Conservation (phyloP, 2,797 vertebrate genomes). For the Labeo calbasu region DNA sequence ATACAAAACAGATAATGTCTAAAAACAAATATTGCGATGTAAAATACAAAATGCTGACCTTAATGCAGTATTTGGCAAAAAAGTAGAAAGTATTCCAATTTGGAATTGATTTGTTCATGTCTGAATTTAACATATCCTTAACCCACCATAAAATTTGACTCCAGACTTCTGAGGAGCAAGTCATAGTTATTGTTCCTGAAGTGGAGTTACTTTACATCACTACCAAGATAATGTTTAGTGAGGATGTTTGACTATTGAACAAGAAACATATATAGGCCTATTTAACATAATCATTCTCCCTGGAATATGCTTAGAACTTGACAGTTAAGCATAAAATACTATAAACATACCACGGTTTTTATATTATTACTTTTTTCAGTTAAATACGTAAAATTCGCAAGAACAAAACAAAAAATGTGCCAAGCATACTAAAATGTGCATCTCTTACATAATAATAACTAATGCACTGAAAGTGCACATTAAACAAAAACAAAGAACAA, state of each 20-base stretch:
- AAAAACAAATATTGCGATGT: slow-evolving; percentile 34
- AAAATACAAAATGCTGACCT: slow-evolving; percentile 55
- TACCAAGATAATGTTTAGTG: slow-evolving; percentile 38
- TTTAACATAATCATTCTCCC: slow-evolving; percentile 18
- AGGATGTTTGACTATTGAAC: slow-evolving; percentile 68
- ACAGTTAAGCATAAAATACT: slow-evolving; percentile 32
- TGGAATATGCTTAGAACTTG: slow-evolving; percentile 37
- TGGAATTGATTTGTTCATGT: slow-evolving; percentile 26
- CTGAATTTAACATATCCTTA: slow-evolving; percentile 40
- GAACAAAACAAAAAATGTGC: slow-evolving; percentile 2
- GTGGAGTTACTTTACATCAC: slow-evolving; percentile 2
- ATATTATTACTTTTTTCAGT: slow-evolving; percentile 52
- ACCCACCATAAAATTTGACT: slow-evolving; percentile 49
- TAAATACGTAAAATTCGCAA: slow-evolving; percentile 45
- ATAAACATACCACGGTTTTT: slow-evolving; percentile 29
- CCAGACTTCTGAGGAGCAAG: slow-evolving; percentile 33
- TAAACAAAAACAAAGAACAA: not conserved
- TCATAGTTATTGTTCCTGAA: slow-evolving; percentile 14
- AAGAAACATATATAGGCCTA: slow-evolving; percentile 25
- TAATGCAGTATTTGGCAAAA: slow-evolving; percentile 43
- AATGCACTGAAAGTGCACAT: slow-evolving; percentile 37
- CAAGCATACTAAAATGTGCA: slow-evolving; percentile 44
- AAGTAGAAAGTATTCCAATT: slow-evolving; percentile 54
- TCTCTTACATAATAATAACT: slow-evolving; percentile 28
- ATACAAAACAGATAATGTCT: slow-evolving; percentile 21